Percentiles rank a stretch among this genome's conserved stretches.
These are phyloP conservation scores for Bruchidius siliquastri DNA, from an alignment of 2,888 invertebrate genomes.

Conservation along the genomic window DNA sequence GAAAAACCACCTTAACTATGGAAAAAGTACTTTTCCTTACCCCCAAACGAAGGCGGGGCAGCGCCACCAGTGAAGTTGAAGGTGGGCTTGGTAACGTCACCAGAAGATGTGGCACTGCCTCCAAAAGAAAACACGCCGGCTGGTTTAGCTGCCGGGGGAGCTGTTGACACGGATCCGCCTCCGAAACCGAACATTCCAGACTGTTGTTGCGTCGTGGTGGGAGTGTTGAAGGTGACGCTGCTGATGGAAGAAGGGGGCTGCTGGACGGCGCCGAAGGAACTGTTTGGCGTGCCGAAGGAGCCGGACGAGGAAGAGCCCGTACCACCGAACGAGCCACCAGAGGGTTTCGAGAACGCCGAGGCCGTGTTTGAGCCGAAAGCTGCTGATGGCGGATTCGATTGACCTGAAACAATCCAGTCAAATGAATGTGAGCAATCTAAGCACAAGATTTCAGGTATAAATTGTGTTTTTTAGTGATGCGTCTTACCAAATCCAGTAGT, in stretches of 20 bases:
- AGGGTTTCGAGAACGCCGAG: conserved; percentile 17
- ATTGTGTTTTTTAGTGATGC: too few relatives aligned
- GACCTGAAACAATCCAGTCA: not conserved
- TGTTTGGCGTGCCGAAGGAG: conserved; percentile 3
- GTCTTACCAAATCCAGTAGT: conserved; percentile 8
- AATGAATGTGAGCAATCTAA: too few relatives aligned
- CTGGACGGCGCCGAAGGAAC: conserved; percentile 7
- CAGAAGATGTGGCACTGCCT: conserved; percentile 7
- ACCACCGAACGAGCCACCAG: conserved; percentile 11
- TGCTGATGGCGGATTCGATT: not conserved
- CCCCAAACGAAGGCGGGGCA: conserved; percentile 20
- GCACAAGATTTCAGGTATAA: too few relatives aligned
- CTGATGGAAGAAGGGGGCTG: conserved; percentile 4
- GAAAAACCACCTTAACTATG: too few relatives aligned
- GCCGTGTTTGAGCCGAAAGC: conserved; percentile 3
- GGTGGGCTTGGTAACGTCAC: conserved; percentile 17
- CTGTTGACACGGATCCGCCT: conserved; percentile 3
- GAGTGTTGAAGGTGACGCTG: conserved; percentile 2
- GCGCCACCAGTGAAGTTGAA: conserved; percentile 24
- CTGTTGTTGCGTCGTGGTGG: conserved; percentile 6
- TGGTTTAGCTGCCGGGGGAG: conserved; percentile 14
- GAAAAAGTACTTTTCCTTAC: conserved; percentile 7
- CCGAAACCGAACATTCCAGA: conserved; percentile 15
- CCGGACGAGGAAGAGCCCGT: not conserved
- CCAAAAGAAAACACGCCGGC: conserved; percentile 23